Conservation (phyloP, 2,797 vertebrate species). For the Paedocypris micromegethes region DNA sequence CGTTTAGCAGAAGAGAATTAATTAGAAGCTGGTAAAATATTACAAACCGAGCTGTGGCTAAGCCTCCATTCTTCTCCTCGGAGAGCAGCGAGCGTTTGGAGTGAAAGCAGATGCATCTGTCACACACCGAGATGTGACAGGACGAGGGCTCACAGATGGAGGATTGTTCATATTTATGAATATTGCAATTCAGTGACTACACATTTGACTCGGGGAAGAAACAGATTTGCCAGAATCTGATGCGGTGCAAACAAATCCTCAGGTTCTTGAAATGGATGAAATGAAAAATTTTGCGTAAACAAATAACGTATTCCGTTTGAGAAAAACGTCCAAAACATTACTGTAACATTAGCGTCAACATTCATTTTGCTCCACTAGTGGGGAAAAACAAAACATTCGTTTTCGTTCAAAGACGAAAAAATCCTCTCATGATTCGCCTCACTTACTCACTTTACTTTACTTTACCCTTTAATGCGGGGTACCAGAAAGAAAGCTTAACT, state of each 20-base stretch:
- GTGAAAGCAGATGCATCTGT: conserved; percentile 34
- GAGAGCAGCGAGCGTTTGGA: conserved; percentile 37
- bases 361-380: no score
- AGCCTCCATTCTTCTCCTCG: conserved; percentile 31
- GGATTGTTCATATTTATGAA: conserved; percentile 51
- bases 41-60: conserved; percentile 36
- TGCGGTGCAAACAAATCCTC: not conserved
- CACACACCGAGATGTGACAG: conserved; percentile 37
- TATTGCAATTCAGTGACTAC: conserved; percentile 33
- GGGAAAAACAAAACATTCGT: no score
- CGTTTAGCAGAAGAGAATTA: conserved; percentile 51
- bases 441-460: no score
- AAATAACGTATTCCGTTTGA: no score
- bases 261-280: no score
- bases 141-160: conserved; percentile 44
- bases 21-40: conserved; percentile 53
- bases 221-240: not conserved
- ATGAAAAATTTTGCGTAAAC: not conserved
- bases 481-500: no score
- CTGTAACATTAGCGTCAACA: no score
- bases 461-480: no score
- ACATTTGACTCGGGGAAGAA: conserved; percentile 39
- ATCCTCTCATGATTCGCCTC: no score
- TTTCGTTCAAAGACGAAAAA: no score
- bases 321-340: no score